Base-by-base conservation (phyloP, 1,140 invertebrate genomes). In the Drosophila santomea region DNA sequence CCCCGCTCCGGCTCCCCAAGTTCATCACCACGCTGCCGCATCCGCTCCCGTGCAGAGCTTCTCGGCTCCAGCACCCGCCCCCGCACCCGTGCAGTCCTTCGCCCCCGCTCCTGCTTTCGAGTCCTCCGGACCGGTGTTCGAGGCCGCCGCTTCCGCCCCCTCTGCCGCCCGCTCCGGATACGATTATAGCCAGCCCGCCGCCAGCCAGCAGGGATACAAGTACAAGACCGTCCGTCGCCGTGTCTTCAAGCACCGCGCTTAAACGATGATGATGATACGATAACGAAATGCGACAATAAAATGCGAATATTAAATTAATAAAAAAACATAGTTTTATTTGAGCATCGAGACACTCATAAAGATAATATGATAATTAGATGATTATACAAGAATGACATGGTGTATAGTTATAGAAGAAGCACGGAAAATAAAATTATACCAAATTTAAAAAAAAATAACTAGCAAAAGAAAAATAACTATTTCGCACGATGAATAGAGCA, bases 191-290 rank as follows among this genome's bases (percentile, higher is more conserved):
- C 79, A 81, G 60, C 74, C 74, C 35, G 67, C 74, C 35, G 58
- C 68, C 41, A 74, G 56, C 61, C 15, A 78, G 39, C 67, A 83
- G 52, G 80, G 80, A 47, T 83, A 83, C 74, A 69, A 77, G 45
- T 91, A 91, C 73, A 84, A 62, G 39, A 75, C 78, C 56, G 67
- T 89, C 15, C 88, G 89, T 72, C 89, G 89, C 50, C 80, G 80
- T 48, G 89, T 91, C 43, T 67, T 73, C 60, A 88, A 38, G 50
- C 73, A 85, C 72, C 89, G 89, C 47, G 74, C 73, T 25, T 91
- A 89, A 79, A 36, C 11, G 45, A 20, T 45, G 12, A 68, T 10
- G 28, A 15, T 11, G 1, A 8, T 38, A 45, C 38, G 50, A 67
- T 23, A 56, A 50, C 28, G 15, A 11, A 35, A 35, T 17, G 32